Percentiles rank a stretch among this genome's conserved stretches.
phyloP scores from a whole-genome alignment of 2,888 invertebrate species.

The Polyploca ridens region DNA sequence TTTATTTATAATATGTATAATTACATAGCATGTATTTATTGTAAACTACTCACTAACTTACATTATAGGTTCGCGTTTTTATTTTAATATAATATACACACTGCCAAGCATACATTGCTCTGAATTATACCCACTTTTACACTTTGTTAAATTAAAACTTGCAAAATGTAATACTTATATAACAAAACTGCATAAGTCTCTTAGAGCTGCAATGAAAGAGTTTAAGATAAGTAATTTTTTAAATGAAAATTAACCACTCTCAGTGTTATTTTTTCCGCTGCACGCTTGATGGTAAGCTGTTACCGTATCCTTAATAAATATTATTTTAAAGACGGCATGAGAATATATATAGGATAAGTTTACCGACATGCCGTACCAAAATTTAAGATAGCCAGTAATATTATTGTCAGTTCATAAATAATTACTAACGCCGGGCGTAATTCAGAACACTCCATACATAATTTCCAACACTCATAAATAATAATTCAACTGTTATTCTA shows the following conservation, averaged over 20 bases:
- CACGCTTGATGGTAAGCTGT: no score
- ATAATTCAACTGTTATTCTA: slow-evolving; percentile 25
- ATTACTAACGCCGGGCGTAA: neutral
- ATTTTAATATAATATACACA: slow-evolving; percentile 45
- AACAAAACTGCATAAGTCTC: no score
- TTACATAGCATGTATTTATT: slow-evolving; percentile 26
- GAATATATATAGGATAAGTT: no score
- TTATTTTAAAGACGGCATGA: no score
- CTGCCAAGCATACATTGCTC: slow-evolving; percentile 45
- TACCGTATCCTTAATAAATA: no score
- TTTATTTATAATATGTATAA: slow-evolving; percentile 39
- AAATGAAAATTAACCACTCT: no score
- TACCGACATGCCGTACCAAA: no score
- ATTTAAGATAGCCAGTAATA: no score
- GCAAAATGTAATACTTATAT: no score
- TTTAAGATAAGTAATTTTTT: no score
- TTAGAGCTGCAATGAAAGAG: no score
- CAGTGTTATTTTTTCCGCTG: no score
- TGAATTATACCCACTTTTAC: slow-evolving; percentile 44
- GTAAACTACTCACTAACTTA: slow-evolving; percentile 36
- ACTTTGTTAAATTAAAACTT: neutral
- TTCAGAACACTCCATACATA: slow-evolving; percentile 3
- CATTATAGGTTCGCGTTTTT: slow-evolving; percentile 31
- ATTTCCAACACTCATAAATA: slow-evolving; percentile 28
- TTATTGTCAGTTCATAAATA: neutral